Percentiles rank a stretch among this genome's conserved stretches.
phyloP scores from a whole-genome alignment of 2,888 invertebrate genomes.

The Sminthurides aquaticus region DNA sequence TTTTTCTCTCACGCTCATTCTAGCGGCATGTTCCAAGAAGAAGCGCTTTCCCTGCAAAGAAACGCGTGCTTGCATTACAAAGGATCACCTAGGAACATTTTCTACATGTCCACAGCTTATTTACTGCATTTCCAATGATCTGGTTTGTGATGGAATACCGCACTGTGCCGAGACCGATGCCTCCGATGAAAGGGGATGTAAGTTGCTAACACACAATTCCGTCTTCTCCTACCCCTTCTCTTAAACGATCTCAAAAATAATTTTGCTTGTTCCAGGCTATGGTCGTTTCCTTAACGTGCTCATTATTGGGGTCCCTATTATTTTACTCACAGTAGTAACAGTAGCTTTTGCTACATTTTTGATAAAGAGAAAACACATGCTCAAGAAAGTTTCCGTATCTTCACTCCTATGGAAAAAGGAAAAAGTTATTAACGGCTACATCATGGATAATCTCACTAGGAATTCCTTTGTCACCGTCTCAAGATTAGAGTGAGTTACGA shows the following conservation, averaged over 20 bases:
- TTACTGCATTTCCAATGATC: constrained; percentile 47
- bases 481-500: constrained; percentile 2
- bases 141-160: constrained; percentile 48
- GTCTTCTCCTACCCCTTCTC: not conserved
- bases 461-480: constrained; percentile 10
- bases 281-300: constrained; percentile 30
- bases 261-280: constrained; percentile 27
- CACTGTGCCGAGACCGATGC: constrained; percentile 49
- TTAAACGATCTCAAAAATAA: too few relatives aligned
- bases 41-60: constrained; percentile 46
- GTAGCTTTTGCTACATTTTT: constrained; percentile 29
- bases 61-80: constrained; percentile 41
- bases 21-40: constrained; percentile 43
- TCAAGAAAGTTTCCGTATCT: constrained; percentile 8
- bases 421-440: constrained; percentile 14
- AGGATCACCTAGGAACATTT: constrained; percentile 39
- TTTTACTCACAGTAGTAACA: constrained; percentile 24
- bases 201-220: constrained; percentile 15
- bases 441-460: constrained; percentile 8
- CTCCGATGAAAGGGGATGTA: constrained; percentile 47
- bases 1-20: too few relatives aligned
- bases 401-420: constrained; percentile 12
- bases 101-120: constrained; percentile 39
- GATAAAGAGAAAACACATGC: constrained; percentile 23
- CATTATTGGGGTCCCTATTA: constrained; percentile 28